Evolutionary conservation across 2,113 vertebrate species (phyloP).

Genomic region (Melanerpes formicivorus): DNA sequence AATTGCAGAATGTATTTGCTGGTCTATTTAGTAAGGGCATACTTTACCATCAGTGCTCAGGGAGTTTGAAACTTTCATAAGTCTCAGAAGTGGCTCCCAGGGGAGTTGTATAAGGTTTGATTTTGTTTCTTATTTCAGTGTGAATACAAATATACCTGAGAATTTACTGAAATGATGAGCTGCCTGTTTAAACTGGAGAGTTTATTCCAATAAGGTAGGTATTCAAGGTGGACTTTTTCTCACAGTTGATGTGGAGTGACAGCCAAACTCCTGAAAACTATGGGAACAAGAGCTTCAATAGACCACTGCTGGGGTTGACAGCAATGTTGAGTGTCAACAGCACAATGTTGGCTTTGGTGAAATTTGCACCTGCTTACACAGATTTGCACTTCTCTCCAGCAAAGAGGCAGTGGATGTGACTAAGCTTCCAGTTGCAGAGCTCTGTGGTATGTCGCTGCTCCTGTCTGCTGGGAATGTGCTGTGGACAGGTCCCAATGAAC

Average conservation of each 20-base stretch:
- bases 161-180: conserved; percentile 22
- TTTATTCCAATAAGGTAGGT: conserved; percentile 17
- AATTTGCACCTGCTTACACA: conserved; percentile 43
- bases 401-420: not conserved
- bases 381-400: conserved; percentile 35
- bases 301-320: not conserved
- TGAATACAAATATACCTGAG: not conserved
- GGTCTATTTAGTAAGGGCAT: not conserved
- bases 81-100: not conserved
- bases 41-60: not conserved
- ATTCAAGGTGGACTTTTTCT: not conserved
- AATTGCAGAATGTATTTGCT: conserved; percentile 23
- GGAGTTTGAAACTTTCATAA: conserved; percentile 29
- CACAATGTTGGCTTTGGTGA: not conserved
- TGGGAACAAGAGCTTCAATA: not conserved
- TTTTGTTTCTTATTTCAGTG: conserved; percentile 19
- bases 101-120: not conserved
- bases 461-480: not conserved
- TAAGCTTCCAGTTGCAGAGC: not conserved
- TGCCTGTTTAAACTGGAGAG: not conserved
- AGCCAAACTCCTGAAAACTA: not conserved
- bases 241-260: not conserved
- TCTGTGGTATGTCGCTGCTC: not conserved
- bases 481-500: not conserved
- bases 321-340: not conserved